Conservation (phyloP, 2,113 vertebrate species). For the Dissostichus mawsoni region DNA sequence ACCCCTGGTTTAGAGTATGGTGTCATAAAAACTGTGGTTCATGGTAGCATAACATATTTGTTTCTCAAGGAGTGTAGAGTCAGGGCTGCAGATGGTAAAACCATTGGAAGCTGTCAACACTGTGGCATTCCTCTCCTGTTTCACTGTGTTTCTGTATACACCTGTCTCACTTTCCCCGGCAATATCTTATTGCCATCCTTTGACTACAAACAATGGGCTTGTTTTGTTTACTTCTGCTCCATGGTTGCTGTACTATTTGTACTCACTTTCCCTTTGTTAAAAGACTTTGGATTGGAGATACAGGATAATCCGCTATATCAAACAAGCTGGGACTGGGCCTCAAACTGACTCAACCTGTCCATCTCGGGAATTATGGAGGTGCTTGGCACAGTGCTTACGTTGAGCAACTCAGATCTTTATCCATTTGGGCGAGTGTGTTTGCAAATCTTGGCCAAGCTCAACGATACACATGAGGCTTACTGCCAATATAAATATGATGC, state of each 20-base stretch:
- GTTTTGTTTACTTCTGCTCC: slow-evolving; percentile 7
- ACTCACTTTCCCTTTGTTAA: background rate
- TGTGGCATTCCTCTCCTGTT: background rate
- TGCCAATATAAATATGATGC: slow-evolving; percentile 43
- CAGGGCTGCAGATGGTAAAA: slow-evolving; percentile 6
- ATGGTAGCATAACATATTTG: background rate
- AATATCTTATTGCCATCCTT: slow-evolving; percentile 14
- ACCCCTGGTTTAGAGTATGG: no score
- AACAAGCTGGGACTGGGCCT: slow-evolving; percentile 62
- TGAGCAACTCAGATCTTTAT: slow-evolving; percentile 71
- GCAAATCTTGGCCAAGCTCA: slow-evolving; percentile 33
- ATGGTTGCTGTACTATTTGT: slow-evolving; percentile 13
- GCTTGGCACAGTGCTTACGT: slow-evolving; percentile 48
- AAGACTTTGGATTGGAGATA: slow-evolving; percentile 26
- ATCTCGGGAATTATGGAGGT: slow-evolving; percentile 36
- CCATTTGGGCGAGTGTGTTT: slow-evolving; percentile 45
- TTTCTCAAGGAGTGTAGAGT: background rate
- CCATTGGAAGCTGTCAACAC: slow-evolving; percentile 21
- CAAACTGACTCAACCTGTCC: slow-evolving; percentile 47
- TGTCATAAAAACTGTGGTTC: no score
- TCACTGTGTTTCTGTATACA: background rate
- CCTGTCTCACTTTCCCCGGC: slow-evolving; percentile 26
- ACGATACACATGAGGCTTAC: slow-evolving; percentile 28
- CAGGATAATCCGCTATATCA: slow-evolving; percentile 34
- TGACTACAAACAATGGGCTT: background rate